Base-by-base conservation (phyloP, 2,113 vertebrate species). In the Osmerus mordax region DNA sequence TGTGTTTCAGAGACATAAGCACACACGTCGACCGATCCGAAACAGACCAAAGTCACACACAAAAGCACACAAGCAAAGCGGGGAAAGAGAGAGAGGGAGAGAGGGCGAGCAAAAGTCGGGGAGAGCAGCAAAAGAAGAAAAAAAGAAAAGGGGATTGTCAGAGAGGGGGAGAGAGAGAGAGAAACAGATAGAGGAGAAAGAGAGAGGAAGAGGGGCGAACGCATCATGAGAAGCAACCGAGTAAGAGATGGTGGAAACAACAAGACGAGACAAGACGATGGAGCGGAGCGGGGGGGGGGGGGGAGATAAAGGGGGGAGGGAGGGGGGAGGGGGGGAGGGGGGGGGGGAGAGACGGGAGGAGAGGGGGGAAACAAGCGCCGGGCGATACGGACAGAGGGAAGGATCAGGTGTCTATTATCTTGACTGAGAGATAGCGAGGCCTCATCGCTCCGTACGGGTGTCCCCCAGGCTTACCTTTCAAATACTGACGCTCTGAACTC, bases 391-490 rank as follows among this genome's bases (percentile, higher is more conserved):
- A 70, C 64, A 55, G 69, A 70, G 36, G 32, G 69, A 69, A 28
- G 76, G 72, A 70, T 82, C 78, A 76, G 82, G 76, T 78, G 76
- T 70, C 70, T 59, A 73, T 84, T 80, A 72, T 73, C 66, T 19
- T 71, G 32, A 81, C 47, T 73, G 76, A 25, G 25, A 78, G 79
- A 81, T 74, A 72, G 79, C 75, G 79, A 69, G 77, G 79, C 74
- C 84, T 84, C 78, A 79, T 87, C 85, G 83, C 78, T 72, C 83
- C 74, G 70, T 63, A 77, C 23, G 80, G 77, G 71, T 78, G 78
- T 62, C 69, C 41, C 72, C 70, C 8, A 73, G 76, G 82, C 81
- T 82, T 63, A 71, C 79, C 69, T 81, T 29, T 63, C 69, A 80
- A 83, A 77, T 14, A 41, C 36, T 41, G 36, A 41, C 36, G 36